These are phyloP conservation scores for Spondyliosoma cantharus DNA, from an alignment of 2,797 vertebrate genomes.

Conservation along the genomic window DNA sequence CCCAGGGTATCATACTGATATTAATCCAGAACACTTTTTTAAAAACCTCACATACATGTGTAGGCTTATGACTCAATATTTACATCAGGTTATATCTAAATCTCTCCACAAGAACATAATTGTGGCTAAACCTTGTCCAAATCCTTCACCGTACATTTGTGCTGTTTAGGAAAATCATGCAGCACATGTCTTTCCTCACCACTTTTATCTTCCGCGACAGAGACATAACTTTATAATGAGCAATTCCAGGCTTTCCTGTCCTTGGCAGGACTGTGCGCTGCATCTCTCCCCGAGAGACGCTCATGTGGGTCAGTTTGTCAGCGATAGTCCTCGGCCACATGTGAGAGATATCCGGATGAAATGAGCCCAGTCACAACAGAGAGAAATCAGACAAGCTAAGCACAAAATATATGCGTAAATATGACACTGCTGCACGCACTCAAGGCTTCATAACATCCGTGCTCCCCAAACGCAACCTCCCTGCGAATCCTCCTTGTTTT, in stretches of 20 bases:
- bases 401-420: constrained; percentile 3
- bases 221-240: constrained; percentile 44
- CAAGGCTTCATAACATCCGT: neutral
- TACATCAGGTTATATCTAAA: constrained; percentile 40
- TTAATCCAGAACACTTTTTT: neutral
- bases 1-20: no score
- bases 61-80: constrained; percentile 9
- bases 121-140: constrained; percentile 17
- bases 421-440: neutral
- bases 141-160: constrained; percentile 28
- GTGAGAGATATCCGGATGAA: constrained; percentile 36
- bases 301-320: constrained; percentile 36
- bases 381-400: neutral
- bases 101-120: constrained; percentile 27
- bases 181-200: constrained; percentile 27
- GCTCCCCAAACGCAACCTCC: neutral
- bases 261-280: neutral
- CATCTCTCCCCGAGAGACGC: constrained; percentile 32
- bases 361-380: constrained; percentile 32
- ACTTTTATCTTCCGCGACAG: constrained; percentile 22
- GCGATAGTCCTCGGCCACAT: neutral
- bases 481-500: constrained; percentile 14
- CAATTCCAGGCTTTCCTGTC: constrained; percentile 42
- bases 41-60: constrained; percentile 15
- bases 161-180: constrained; percentile 33